A percentile compares a stretch with the other conserved stretches of the same genome.
Conservation (phyloP, 2,113 vertebrate species). For the Promerops cafer region DNA sequence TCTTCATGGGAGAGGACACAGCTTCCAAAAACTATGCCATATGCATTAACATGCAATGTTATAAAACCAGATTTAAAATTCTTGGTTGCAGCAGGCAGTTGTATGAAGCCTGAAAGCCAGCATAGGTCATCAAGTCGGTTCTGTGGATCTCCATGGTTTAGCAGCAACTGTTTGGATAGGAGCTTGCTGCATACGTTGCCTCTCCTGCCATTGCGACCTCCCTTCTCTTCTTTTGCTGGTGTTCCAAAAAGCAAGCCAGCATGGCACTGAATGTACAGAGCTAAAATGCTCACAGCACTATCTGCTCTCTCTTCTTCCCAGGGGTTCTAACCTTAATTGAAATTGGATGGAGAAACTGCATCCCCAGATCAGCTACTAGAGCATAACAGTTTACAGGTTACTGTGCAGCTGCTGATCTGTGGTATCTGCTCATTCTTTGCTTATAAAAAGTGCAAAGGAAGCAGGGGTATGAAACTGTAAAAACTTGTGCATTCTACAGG, state of each 20-base stretch:
- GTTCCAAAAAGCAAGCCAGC: not conserved
- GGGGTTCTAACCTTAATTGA: not conserved
- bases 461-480: not conserved
- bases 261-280: fast-evolving
- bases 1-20: not conserved
- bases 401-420: not conserved
- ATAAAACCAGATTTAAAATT: not conserved
- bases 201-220: not conserved
- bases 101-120: not conserved
- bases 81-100: not conserved
- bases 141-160: not conserved
- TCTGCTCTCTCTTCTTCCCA: not conserved
- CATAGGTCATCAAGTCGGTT: not conserved
- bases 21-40: not conserved
- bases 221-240: not conserved
- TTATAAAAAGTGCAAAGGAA: not conserved
- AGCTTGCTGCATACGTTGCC: not conserved
- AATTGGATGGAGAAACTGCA: not conserved
- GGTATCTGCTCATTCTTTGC: not conserved
- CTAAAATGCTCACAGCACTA: not conserved
- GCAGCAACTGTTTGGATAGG: not conserved
- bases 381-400: not conserved
- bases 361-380: not conserved
- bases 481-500: not conserved
- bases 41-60: not conserved